Percentiles rank a stretch among this genome's conserved stretches.
phyloP scores from a whole-genome alignment of 2,888 invertebrate species.

The Caenorhabditis plicata region DNA sequence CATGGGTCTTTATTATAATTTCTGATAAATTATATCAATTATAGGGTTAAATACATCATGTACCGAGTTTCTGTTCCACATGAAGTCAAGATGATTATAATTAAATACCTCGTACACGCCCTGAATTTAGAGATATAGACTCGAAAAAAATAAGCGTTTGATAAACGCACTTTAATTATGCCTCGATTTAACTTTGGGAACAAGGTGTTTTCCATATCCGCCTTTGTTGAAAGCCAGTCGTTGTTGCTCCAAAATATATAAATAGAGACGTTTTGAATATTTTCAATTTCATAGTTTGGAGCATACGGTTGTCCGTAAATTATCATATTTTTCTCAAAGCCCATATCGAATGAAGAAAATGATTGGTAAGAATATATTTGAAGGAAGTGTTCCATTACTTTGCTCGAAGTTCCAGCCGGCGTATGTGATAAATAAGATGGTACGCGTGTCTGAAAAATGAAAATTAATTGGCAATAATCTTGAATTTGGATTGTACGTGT shows the following conservation, averaged over 20 bases:
- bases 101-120: slow-evolving; percentile 23
- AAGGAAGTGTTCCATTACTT: slow-evolving; percentile 68
- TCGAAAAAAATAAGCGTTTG: background rate
- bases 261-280: slow-evolving; percentile 27
- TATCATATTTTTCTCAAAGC: slow-evolving; percentile 33
- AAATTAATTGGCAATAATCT: background rate
- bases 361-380: slow-evolving; percentile 59
- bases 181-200: slow-evolving; percentile 23
- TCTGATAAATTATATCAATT: slow-evolving; percentile 20
- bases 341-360: slow-evolving; percentile 35
- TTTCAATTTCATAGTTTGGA: slow-evolving; percentile 40
- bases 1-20: too few relatives aligned
- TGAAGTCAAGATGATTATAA: slow-evolving; percentile 53
- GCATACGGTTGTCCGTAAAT: slow-evolving; percentile 35
- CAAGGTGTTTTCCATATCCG: slow-evolving; percentile 20
- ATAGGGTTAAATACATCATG: slow-evolving; percentile 40
- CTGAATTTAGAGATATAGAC: slow-evolving; percentile 7
- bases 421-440: slow-evolving; percentile 67
- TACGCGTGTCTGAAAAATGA: slow-evolving; percentile 65
- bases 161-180: slow-evolving; percentile 23
- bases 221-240: slow-evolving; percentile 44
- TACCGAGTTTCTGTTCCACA: slow-evolving; percentile 47
- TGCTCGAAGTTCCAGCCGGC: slow-evolving; percentile 68
- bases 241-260: slow-evolving; percentile 51
- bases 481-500: background rate